phyloP scores from a whole-genome alignment of 2,888 invertebrate genomes.

The Ypsolopha sequella region DNA sequence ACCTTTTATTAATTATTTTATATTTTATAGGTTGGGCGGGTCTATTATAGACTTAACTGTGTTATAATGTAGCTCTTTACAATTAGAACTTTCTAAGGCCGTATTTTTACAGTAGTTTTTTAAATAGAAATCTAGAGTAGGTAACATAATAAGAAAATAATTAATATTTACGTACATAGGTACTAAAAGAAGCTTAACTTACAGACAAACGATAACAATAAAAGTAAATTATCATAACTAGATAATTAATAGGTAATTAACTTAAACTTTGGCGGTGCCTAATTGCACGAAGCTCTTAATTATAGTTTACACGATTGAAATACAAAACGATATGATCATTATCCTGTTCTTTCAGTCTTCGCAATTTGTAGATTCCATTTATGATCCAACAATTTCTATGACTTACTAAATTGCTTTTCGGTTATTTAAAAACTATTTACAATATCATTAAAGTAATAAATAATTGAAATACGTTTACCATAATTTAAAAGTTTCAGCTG shows the following conservation, averaged over 20 bases:
- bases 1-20: neutral
- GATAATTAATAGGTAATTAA: slow-evolving; percentile 12
- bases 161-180: slow-evolving; percentile 5
- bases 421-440: slow-evolving; percentile 46
- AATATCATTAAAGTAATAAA: slow-evolving; percentile 39
- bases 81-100: neutral
- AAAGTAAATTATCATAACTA: slow-evolving; percentile 12
- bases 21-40: neutral
- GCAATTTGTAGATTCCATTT: slow-evolving; percentile 62
- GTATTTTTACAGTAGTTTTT: neutral
- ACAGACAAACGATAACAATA: slow-evolving; percentile 26
- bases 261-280: slow-evolving; percentile 36
- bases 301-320: slow-evolving; percentile 51
- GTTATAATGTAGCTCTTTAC: neutral
- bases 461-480: slow-evolving; percentile 33
- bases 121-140: slow-evolving; percentile 4
- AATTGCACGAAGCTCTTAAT: slow-evolving; percentile 52
- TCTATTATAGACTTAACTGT: neutral
- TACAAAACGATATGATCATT: slow-evolving; percentile 68
- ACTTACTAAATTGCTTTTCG: slow-evolving; percentile 44
- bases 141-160: slow-evolving; percentile 12
- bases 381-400: slow-evolving; percentile 53
- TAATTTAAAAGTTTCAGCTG: too few species aligned
- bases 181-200: slow-evolving; percentile 22
- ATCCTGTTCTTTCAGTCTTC: slow-evolving; percentile 67